Evolutionary conservation across 2,113 vertebrate species (phyloP).

Genomic region (Mesocricetus auratus): DNA sequence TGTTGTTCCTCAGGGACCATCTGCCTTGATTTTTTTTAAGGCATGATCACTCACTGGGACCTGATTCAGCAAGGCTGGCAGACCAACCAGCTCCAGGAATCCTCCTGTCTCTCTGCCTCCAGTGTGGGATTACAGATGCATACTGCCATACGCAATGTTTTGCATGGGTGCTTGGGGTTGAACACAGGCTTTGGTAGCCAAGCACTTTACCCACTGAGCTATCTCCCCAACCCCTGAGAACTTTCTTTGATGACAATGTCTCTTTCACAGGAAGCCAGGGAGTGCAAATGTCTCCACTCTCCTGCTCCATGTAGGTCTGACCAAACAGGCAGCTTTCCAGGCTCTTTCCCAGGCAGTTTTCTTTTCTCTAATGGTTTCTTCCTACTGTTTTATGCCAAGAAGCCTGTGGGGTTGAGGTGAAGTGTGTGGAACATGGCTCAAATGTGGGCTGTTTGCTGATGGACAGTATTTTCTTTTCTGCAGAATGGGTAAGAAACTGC

Average conservation of each 20-base stretch:
- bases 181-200: not conserved
- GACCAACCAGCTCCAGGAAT: not conserved
- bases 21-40: not conserved
- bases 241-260: not conserved
- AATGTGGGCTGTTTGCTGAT: not conserved
- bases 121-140: too few species aligned
- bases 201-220: not conserved
- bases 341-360: not conserved
- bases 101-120: not conserved
- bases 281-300: not conserved
- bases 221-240: not conserved
- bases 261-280: not conserved
- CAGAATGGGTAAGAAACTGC: not conserved
- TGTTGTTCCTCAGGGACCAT: not conserved
- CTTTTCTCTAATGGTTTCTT: not conserved
- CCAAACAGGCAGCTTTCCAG: not conserved
- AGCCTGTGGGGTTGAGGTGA: not conserved
- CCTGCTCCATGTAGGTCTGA: not conserved
- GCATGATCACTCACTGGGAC: not conserved
- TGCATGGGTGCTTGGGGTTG: not conserved
- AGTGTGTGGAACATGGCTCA: not conserved
- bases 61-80: not conserved
- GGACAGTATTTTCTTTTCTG: not conserved
- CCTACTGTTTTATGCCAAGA: not conserved
- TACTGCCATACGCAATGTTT: not conserved